phyloP scores from a whole-genome alignment of 2,888 invertebrate species.

The Conops quadrifasciatus region DNA sequence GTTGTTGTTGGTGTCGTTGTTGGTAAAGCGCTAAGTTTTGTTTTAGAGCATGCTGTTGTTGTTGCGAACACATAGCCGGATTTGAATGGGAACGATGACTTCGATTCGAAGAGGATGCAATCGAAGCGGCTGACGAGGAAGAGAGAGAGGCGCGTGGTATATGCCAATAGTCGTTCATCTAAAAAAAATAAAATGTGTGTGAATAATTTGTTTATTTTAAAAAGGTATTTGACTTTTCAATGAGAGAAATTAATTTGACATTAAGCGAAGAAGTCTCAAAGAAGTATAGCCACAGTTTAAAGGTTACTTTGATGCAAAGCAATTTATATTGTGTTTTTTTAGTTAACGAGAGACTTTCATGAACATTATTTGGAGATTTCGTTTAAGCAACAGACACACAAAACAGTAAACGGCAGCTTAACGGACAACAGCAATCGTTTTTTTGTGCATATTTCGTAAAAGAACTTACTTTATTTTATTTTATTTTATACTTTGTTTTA shows the following conservation, averaged over 20 bases:
- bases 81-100: slow-evolving; percentile 58
- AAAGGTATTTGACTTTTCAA: no score
- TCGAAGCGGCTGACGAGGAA: slow-evolving; percentile 56
- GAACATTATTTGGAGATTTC: no score
- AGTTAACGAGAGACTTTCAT: no score
- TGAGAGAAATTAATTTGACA: no score
- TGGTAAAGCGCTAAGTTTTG: not conserved
- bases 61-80: slow-evolving; percentile 50
- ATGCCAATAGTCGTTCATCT: slow-evolving; percentile 74
- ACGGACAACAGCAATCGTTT: no score
- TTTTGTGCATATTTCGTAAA: no score
- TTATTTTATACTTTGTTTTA: not conserved
- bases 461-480: no score
- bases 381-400: no score
- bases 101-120: slow-evolving; percentile 55
- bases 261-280: no score
- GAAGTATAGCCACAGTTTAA: no score
- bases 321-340: not conserved
- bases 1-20: slow-evolving; percentile 27
- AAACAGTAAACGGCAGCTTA: no score
- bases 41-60: slow-evolving; percentile 39
- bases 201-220: not conserved
- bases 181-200: slow-evolving; percentile 29
- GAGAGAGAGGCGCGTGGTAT: slow-evolving; percentile 83
- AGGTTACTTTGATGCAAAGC: not conserved